phyloP scores from a whole-genome alignment of 2,888 invertebrate genomes.

The Brachyptera risi region DNA sequence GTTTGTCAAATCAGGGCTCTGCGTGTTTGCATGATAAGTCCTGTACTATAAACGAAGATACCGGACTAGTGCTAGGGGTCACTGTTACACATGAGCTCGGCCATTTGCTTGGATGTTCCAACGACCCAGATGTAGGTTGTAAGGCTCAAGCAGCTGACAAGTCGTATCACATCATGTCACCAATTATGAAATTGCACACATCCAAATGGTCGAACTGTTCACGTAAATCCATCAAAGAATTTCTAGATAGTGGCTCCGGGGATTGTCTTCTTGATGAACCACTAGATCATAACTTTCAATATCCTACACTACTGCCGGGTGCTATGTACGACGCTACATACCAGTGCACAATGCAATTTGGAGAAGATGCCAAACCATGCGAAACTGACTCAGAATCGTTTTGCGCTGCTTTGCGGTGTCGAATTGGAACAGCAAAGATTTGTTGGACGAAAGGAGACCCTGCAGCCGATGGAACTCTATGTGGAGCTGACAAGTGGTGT shows the following conservation, averaged over 20 bases:
- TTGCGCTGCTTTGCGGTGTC: conserved; percentile 51
- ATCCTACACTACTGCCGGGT: conserved; percentile 55
- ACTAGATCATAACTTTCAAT: conserved; percentile 50
- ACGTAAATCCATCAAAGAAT: conserved; percentile 50
- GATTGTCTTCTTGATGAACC: conserved; percentile 63
- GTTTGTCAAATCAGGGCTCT: conserved; percentile 61
- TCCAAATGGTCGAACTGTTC: conserved; percentile 57
- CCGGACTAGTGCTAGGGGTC: conserved; percentile 58
- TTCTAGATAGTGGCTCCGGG: conserved; percentile 60
- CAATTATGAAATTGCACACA: conserved; percentile 50
- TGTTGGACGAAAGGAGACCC: conserved; percentile 54
- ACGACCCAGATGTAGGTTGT: conserved; percentile 45
- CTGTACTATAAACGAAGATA: conserved; percentile 65
- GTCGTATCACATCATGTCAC: conserved; percentile 57
- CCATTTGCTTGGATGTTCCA: conserved; percentile 58
- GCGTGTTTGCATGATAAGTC: conserved; percentile 59
- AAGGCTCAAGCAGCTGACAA: conserved; percentile 44
- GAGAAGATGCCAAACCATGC: conserved; percentile 29
- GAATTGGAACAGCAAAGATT: conserved; percentile 31
- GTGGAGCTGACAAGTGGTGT: conserved; percentile 65
- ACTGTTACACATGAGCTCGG: conserved; percentile 66
- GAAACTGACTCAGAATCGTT: not conserved
- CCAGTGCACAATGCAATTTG: conserved; percentile 53
- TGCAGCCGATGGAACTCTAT: conserved; percentile 62
- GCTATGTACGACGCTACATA: conserved; percentile 61